Evolutionary conservation across 2,113 vertebrate species (phyloP).

Genomic region (Pteronura brasiliensis): DNA sequence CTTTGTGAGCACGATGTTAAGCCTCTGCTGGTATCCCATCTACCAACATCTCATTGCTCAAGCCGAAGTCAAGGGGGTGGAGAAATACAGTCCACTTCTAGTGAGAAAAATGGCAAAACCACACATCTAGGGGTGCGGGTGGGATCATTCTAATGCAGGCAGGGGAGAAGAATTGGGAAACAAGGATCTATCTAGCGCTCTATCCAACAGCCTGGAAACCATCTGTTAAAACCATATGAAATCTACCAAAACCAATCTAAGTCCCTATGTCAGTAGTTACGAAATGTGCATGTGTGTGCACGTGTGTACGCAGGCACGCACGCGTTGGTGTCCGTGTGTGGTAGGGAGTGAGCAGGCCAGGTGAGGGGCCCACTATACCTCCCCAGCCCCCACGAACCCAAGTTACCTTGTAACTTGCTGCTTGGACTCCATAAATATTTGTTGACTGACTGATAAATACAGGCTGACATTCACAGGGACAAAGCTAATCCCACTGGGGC

Average conservation of each 20-base stretch:
- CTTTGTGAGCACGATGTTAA: background rate
- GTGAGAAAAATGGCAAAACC: background rate
- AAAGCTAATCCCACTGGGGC: background rate
- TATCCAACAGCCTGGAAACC: background rate
- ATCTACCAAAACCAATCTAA: background rate
- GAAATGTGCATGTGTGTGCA: background rate
- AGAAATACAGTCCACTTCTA: background rate
- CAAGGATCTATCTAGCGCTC: background rate
- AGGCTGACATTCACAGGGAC: constrained; percentile 45
- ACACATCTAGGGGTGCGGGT: background rate
- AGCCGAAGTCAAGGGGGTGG: background rate
- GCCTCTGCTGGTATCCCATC: background rate
- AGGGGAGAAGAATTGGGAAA: background rate
- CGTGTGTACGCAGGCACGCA: rapidly evolving
- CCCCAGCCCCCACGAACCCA: background rate
- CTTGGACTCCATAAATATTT: constrained; percentile 57
- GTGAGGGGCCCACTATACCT: background rate
- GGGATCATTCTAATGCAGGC: background rate
- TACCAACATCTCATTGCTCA: background rate
- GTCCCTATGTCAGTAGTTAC: background rate
- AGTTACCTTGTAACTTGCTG: constrained; percentile 34
- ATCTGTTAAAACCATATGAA: background rate
- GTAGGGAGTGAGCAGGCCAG: background rate
- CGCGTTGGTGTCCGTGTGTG: background rate
- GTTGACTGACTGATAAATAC: constrained; percentile 60